These are phyloP conservation scores for Tribolium castaneum DNA, from an alignment of 1,140 invertebrate genomes.

Conservation along the genomic window DNA sequence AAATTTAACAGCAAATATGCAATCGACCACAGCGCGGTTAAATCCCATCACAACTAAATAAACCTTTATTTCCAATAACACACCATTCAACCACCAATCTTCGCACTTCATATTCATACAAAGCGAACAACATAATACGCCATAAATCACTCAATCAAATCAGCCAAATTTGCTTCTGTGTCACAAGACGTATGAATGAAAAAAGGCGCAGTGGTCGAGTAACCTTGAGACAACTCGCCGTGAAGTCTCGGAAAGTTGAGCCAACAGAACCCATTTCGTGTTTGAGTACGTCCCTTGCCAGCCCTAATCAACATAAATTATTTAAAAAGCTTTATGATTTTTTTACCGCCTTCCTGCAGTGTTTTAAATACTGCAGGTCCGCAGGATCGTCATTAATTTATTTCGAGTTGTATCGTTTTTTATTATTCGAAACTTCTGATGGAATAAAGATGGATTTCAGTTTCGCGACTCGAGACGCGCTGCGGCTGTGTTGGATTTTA, in stretches of 20 bases:
- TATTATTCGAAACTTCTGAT: constrained; percentile 5
- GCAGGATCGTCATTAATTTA: neutral
- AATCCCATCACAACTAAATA: neutral
- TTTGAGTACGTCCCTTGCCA: constrained; percentile 11
- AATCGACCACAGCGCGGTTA: neutral
- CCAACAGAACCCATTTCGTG: constrained; percentile 6
- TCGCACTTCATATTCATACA: neutral
- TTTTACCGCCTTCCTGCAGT: constrained; percentile 13
- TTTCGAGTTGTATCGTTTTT: constrained; percentile 2
- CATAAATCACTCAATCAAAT: no score
- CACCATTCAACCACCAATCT: neutral
- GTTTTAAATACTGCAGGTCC: constrained; percentile 19
- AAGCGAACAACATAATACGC: no score
- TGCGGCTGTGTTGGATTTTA: constrained; percentile 8
- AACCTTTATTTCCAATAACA: neutral
- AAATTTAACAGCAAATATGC: constrained; percentile 22
- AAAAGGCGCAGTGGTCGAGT: neutral
- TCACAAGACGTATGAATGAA: neutral
- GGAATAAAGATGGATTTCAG: constrained; percentile 1
- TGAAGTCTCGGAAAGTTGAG: constrained; percentile 5
- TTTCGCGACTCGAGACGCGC: neutral
- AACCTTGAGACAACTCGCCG: constrained; percentile 5
- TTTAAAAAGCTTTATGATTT: constrained; percentile 25
- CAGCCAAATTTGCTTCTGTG: neutral
- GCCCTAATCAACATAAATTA: constrained; percentile 17